Evolutionary conservation across 2,113 vertebrate genomes (phyloP), one percentile per base, ranked within the genome.

Genomic region (Channa maculata): DNA sequence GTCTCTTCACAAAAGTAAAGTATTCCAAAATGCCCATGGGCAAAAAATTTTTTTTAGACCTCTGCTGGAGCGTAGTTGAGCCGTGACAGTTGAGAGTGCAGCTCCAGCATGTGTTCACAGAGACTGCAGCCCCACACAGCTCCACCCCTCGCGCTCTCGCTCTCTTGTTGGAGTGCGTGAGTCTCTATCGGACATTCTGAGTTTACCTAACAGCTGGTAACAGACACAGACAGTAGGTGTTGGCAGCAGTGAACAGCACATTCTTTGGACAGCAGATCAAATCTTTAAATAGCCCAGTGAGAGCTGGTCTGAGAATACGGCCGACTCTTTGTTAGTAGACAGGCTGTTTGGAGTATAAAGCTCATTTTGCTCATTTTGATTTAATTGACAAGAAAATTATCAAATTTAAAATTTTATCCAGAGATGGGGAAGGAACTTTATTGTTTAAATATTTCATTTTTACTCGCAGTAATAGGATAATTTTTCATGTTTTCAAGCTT

Each of bases 131-230:
- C 65, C 61, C 82, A 70, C 10, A 53, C 60, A 69, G 83, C 90
- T 91, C 91, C 91, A 61, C 92, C 89, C 82, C 57, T 13, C 38
- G 62, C 61, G 5, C 49, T 57, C 33, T 51, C 64, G 48, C 49
- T 55, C 61, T 45, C 50, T 6, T 66, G 63, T 64, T 73, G 38
- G 71, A 88, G 79, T 80, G 84, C 68, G 78, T 8, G 83, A 86
- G 66, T 37, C 64, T 48, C 57, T 75, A 80, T 81, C 75, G 82
- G 74, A 80, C 58, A 49, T 71, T 62, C 39, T 66, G 76, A 77
- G 60, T 61, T 24, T 54, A 65, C 41, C 77, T 54, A 60, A 79
- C 77, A 86, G 65, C 80, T 72, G 67, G 10, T 43, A 13, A 71
- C 48, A 64, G 59, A 61, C 51, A 66, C 59, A 49, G 3, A 60